Evolutionary conservation across 2,888 invertebrate genomes (phyloP).

Genomic region (Leptothorax acervorum): DNA sequence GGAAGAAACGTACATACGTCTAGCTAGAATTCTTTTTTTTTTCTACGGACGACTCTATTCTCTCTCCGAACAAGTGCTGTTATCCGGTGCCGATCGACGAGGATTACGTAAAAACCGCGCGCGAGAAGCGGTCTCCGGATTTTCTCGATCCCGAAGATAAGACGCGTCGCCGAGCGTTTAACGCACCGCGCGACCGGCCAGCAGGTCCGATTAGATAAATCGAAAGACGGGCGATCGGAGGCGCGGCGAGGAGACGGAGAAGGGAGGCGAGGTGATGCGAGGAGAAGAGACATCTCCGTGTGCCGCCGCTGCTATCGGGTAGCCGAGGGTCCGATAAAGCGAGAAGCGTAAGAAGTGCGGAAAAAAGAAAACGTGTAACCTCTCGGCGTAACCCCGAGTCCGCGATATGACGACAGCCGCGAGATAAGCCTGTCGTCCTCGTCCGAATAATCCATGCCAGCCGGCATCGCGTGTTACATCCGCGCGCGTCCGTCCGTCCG

Average conservation of each 20-base stretch:
- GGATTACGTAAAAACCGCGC: constrained; percentile 32
- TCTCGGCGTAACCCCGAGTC: constrained; percentile 72
- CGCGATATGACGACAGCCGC: constrained; percentile 68
- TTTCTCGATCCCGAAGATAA: constrained; percentile 46
- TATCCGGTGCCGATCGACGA: constrained; percentile 11
- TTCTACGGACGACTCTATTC: neutral
- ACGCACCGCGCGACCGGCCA: constrained; percentile 57
- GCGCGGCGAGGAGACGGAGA: neutral
- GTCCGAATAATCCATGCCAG: constrained; percentile 57
- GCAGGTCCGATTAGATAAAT: constrained; percentile 66
- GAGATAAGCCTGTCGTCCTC: constrained; percentile 64
- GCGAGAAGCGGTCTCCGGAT: constrained; percentile 20
- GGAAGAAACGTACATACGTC: too few relatives aligned
- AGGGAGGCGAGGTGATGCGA: constrained; percentile 11
- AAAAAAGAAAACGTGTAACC: constrained; percentile 71
- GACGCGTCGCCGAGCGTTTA: neutral
- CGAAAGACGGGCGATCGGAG: constrained; percentile 23
- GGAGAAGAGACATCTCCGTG: constrained; percentile 28
- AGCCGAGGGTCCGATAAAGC: constrained; percentile 62
- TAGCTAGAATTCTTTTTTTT: neutral
- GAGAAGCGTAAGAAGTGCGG: constrained; percentile 64
- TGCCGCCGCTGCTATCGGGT: constrained; percentile 43
- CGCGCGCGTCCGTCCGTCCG: neutral
- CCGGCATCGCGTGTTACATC: constrained; percentile 16
- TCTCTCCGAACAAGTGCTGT: neutral